A percentile compares a stretch with the other conserved stretches of the same genome.
Evolutionary conservation across 2,113 vertebrate species (phyloP).

Genomic region (Hirundichthys speculiger): DNA sequence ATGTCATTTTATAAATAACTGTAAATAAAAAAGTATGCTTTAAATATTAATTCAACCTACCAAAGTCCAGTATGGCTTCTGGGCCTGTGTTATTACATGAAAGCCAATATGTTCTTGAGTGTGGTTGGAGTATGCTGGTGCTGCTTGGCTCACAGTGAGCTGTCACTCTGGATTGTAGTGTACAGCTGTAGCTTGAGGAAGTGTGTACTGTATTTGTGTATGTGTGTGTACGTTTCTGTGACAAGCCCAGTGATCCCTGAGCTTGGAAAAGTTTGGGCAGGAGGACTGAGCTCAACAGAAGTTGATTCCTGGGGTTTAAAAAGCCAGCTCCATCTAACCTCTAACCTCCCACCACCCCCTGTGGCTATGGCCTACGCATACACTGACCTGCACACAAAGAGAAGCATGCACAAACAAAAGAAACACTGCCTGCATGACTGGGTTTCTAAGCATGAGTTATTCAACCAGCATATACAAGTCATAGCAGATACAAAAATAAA

Average conservation of each 20-base stretch:
- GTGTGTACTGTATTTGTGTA: conserved; percentile 8
- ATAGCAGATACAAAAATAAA: background rate
- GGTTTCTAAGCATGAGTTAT: background rate
- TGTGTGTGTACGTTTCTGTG: conserved; percentile 22
- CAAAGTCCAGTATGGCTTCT: no score
- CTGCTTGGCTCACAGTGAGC: conserved; percentile 12
- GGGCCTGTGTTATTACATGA: no score
- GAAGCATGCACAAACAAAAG: no score
- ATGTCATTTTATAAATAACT: no score
- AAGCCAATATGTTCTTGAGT: background rate
- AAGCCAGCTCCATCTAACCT: conserved; percentile 36
- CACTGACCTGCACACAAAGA: background rate
- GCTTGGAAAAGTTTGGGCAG: conserved; percentile 29
- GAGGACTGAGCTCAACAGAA: conserved; percentile 35
- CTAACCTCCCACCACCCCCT: conserved; percentile 32
- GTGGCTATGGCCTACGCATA: conserved; percentile 24
- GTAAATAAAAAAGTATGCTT: no score
- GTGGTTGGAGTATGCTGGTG: background rate
- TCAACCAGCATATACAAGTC: background rate
- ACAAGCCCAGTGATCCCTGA: conserved; percentile 41
- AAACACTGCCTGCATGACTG: background rate
- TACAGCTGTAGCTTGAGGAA: conserved; percentile 28
- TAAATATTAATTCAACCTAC: no score
- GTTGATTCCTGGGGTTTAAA: conserved; percentile 44
- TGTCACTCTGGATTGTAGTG: conserved; percentile 25